Base-by-base conservation (phyloP, 2,113 vertebrate species). In the Ictalurus punctatus region DNA sequence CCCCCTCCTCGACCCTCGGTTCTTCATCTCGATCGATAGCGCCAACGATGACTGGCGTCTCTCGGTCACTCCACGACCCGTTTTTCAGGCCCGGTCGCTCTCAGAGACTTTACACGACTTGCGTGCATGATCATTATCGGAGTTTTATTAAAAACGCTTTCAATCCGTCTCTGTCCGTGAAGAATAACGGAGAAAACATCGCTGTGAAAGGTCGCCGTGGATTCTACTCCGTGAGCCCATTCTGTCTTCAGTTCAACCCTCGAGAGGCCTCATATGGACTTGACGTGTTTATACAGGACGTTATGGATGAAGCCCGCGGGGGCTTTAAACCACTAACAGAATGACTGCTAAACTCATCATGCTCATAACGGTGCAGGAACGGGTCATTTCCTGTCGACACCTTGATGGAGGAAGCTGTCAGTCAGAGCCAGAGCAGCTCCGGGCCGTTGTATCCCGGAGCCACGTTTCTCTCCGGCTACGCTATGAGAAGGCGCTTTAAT, bases 291-390 rank as follows among this genome's bases (percentile, higher is more conserved):
- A 90, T 86, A 83, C 79, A n/a, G 52, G 83, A 76, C 37, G 58
- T 86, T 86, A 86, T 79, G 73, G 56, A 86, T 74, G 85, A 86
- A 74, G 37, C 30, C 56, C 30, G 6, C 0, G 9, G 19, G 19
- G 80, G 80, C 56, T 59, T 59, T 37, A 82, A 37, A 21, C 17
- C 30, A 4, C 30, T 23, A 82, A 82, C 25, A 90, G 89, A 92
- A 21, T 6, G 93, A 91, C 94, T 95, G 95, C 87, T 90, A 92
- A 95, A 94, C 85, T 89, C 92, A 95, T 95, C 91, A 93, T 48
- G 17, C 87, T 76, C 76, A 40, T 88, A 88, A 81, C 86, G 88
- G 67, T 44, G 85, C 73, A 74, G 83, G 65, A 85, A 85, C 69
- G 80, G 90, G 86, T 91, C 88, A 90, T 90, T 91, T 94, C 83